Conservation (phyloP, 2,888 invertebrate species). For the Ceriagrion tenellum region DNA sequence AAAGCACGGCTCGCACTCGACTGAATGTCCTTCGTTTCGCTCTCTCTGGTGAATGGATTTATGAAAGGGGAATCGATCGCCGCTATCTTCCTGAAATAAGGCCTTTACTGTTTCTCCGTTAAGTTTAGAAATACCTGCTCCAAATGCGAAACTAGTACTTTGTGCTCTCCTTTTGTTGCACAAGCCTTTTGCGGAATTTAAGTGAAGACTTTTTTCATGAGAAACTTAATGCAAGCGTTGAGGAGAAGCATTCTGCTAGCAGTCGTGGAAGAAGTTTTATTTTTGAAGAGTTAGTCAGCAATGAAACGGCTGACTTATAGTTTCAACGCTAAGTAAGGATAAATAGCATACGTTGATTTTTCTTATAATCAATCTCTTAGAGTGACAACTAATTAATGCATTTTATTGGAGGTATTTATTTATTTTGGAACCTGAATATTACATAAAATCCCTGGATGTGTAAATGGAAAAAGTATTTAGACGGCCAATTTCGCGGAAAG, state of each 20-base stretch:
- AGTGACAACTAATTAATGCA: too few species aligned
- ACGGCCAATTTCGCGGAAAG: too few species aligned
- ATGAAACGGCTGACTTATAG: too few species aligned
- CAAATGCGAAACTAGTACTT: neutral
- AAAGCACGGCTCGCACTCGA: neutral
- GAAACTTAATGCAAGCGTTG: neutral
- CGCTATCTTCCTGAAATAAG: neutral
- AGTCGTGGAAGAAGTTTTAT: neutral
- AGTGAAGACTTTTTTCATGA: neutral
- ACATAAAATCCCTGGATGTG: too few species aligned
- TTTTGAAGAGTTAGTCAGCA: too few species aligned
- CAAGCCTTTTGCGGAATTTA: neutral
- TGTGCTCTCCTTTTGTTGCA: neutral
- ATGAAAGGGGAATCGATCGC: neutral
- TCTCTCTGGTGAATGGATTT: neutral
- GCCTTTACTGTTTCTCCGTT: neutral
- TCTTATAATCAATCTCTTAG: too few species aligned
- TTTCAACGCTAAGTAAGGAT: too few species aligned
- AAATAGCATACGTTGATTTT: too few species aligned
- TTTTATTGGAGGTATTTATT: too few species aligned
- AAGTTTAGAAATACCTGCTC: neutral
- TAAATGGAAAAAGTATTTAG: too few species aligned
- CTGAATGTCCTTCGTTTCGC: neutral
- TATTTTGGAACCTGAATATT: too few species aligned
- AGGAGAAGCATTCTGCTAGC: neutral